Evolutionary conservation across 2,797 vertebrate species (phyloP).

Genomic region (Sebastes hubbsi): DNA sequence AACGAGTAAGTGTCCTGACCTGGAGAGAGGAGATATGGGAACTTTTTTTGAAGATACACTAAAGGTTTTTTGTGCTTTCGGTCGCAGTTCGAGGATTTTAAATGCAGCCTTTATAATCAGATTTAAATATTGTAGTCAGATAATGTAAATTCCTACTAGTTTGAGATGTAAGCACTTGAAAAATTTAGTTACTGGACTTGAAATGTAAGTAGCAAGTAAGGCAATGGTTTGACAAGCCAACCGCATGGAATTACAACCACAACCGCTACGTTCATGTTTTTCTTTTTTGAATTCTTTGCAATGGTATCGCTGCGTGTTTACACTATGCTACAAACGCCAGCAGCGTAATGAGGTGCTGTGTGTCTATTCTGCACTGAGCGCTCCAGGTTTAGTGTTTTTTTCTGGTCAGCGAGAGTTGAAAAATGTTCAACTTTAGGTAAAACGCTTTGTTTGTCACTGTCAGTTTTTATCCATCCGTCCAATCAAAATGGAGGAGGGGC

Average conservation of each 20-base stretch:
- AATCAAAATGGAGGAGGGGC: no score
- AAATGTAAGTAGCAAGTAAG: neutral
- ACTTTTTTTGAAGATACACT: neutral
- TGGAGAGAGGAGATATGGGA: neutral
- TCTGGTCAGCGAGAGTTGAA: no score
- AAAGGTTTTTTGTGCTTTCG: neutral
- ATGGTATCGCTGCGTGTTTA: fast-evolving
- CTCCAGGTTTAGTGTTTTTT: no score
- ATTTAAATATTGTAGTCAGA: neutral
- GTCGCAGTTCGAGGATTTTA: neutral
- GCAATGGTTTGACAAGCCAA: no score
- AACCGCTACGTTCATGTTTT: no score
- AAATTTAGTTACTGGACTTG: neutral
- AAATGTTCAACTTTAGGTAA: no score
- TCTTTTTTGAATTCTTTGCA: no score
- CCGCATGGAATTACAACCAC: no score
- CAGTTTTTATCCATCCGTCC: no score
- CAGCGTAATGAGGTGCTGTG: fast-evolving
- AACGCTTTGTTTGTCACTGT: no score
- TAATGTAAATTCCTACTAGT: neutral
- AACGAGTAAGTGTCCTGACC: constrained; percentile 80
- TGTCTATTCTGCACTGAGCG: no score
- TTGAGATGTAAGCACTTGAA: neutral
- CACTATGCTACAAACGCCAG: no score
- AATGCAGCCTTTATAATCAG: neutral